These are phyloP conservation scores for Podarcis siculus DNA, from an alignment of 2,797 vertebrate species.

Conservation along the genomic window DNA sequence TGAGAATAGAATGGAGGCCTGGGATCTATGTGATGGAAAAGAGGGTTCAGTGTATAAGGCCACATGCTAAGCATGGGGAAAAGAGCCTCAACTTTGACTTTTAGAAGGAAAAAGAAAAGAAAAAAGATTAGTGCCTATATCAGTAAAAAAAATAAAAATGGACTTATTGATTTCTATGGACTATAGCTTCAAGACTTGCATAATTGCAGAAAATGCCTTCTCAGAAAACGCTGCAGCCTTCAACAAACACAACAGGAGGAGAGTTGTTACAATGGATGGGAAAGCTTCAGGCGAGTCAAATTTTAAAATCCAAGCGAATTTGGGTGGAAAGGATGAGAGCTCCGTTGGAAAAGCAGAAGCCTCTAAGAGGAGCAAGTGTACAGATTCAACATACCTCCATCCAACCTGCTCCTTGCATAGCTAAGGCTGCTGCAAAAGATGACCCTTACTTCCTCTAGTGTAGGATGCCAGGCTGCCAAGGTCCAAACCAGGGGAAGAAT, in stretches of 20 bases:
- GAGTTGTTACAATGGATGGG: constrained; percentile 23
- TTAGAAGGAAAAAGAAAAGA: not conserved
- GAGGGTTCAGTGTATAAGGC: constrained; percentile 50
- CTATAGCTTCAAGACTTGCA: constrained; percentile 48
- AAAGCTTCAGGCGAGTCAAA: not conserved
- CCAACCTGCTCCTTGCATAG: not conserved
- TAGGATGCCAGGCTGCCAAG: constrained; percentile 35
- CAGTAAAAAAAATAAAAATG: not conserved
- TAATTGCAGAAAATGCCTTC: constrained; percentile 38
- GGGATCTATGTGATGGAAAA: constrained; percentile 46
- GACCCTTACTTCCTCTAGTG: rapidly evolving
- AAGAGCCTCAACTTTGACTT: constrained; percentile 62
- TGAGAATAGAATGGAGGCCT: not conserved
- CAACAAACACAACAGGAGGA: constrained; percentile 13
- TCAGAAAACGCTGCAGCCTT: constrained; percentile 18
- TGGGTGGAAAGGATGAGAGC: not conserved
- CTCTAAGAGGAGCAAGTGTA: not conserved
- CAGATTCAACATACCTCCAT: constrained; percentile 16
- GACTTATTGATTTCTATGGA: constrained; percentile 40
- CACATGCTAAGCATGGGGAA: constrained; percentile 57
- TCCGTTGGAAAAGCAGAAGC: not conserved
- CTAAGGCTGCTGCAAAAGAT: rapidly evolving
- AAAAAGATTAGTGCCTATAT: constrained; percentile 41
- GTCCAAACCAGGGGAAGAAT: constrained; percentile 25
- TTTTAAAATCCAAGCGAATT: not conserved